Conservation (phyloP, 2,113 vertebrate genomes). For the Sinocyclocheilus rhinocerous region DNA sequence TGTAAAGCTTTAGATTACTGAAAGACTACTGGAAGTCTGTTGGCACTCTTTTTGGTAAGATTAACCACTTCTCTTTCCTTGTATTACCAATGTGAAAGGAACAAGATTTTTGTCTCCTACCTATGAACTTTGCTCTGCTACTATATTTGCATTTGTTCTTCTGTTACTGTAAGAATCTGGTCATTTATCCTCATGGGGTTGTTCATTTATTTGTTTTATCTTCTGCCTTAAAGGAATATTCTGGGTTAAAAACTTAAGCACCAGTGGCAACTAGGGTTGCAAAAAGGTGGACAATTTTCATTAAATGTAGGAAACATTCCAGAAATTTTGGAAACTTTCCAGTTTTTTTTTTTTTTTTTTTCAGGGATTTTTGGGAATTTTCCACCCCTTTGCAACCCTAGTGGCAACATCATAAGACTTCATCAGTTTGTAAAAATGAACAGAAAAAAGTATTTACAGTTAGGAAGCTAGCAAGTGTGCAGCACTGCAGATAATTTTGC, state of each 20-base stretch:
- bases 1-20: not conserved
- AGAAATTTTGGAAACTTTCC: too few species aligned
- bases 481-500: not conserved
- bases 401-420: not conserved
- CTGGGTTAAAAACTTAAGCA: not conserved
- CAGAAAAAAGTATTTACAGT: not conserved
- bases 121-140: not conserved
- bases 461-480: not conserved
- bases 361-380: too few species aligned
- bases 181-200: not conserved
- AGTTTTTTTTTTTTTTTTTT: too few species aligned
- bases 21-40: slow-evolving; percentile 2
- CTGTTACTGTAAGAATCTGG: not conserved
- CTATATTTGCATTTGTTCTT: not conserved
- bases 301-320: too few species aligned
- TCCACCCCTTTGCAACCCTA: too few species aligned
- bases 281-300: too few species aligned
- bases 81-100: not conserved
- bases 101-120: not conserved
- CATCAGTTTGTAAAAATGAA: not conserved
- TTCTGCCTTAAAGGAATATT: not conserved
- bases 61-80: slow-evolving; percentile 4
- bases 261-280: not conserved
- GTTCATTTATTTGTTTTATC: not conserved
- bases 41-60: not conserved